phyloP scores from a whole-genome alignment of 2,113 vertebrate genomes.

The Zeus faber region DNA sequence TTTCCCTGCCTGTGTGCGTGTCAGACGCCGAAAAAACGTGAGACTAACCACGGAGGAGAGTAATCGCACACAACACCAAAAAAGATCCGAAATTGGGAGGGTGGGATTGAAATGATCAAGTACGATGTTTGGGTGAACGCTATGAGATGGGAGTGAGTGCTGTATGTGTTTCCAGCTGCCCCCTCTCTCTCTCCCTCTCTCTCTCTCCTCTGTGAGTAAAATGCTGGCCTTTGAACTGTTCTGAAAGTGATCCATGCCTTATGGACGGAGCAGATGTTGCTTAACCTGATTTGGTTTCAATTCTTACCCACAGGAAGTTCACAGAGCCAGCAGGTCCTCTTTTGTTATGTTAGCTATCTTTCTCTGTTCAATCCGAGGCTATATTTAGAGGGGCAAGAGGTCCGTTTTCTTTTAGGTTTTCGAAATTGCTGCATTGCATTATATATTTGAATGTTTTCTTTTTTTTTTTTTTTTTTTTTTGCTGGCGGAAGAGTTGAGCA shows the following conservation, averaged over 20 bases:
- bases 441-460: no score
- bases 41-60: background rate
- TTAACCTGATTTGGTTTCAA: slow-evolving; percentile 78
- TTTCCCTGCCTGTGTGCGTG: slow-evolving; percentile 28
- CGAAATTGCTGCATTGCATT: slow-evolving; percentile 27
- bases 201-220: slow-evolving; percentile 63
- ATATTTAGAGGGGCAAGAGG: slow-evolving; percentile 29
- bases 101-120: background rate
- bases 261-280: slow-evolving; percentile 74
- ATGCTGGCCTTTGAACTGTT: slow-evolving; percentile 72
- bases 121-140: slow-evolving; percentile 17
- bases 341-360: slow-evolving; percentile 71
- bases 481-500: no score
- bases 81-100: no score
- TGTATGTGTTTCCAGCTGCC: slow-evolving; percentile 67
- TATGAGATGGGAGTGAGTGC: slow-evolving; percentile 35
- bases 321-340: slow-evolving; percentile 68
- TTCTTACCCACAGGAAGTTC: slow-evolving; percentile 75
- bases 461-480: no score
- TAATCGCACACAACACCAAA: background rate
- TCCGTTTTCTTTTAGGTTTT: slow-evolving; percentile 18
- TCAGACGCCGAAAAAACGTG: background rate
- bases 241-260: slow-evolving; percentile 73
- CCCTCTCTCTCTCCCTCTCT: no score
- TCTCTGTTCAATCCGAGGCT: slow-evolving; percentile 34